Percentiles rank a stretch among this genome's conserved stretches.
These are phyloP conservation scores for Bucco capensis DNA, from an alignment of 2,113 vertebrate genomes.

Conservation along the genomic window DNA sequence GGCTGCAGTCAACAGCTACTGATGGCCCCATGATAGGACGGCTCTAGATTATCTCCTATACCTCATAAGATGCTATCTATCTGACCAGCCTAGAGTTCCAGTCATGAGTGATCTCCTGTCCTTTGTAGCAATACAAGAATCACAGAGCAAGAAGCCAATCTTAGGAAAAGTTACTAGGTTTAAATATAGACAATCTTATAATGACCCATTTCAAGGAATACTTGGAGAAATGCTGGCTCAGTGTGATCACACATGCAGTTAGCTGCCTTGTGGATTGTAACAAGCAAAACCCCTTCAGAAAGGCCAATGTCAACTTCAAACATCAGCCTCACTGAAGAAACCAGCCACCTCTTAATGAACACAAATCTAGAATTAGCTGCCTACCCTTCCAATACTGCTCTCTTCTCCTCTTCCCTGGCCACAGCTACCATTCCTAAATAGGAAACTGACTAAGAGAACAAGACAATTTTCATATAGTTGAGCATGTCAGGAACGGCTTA, in stretches of 20 bases:
- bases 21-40: fast-evolving
- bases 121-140: neutral
- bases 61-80: neutral
- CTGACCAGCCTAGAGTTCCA: neutral
- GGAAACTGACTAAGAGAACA: neutral
- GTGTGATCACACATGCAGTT: neutral
- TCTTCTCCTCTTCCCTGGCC: neutral
- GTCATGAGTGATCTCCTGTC: neutral
- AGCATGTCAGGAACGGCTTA: neutral
- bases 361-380: neutral
- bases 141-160: neutral
- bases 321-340: neutral
- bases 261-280: neutral
- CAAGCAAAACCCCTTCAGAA: neutral
- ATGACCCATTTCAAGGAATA: neutral
- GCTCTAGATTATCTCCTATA: neutral
- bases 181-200: neutral
- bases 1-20: neutral
- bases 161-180: neutral
- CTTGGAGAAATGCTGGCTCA: neutral
- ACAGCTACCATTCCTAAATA: neutral
- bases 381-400: neutral
- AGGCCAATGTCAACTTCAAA: neutral
- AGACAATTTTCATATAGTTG: neutral
- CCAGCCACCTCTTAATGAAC: neutral